Conservation (phyloP, 2,888 invertebrate species). For the Hypselothyrea guttata region DNA sequence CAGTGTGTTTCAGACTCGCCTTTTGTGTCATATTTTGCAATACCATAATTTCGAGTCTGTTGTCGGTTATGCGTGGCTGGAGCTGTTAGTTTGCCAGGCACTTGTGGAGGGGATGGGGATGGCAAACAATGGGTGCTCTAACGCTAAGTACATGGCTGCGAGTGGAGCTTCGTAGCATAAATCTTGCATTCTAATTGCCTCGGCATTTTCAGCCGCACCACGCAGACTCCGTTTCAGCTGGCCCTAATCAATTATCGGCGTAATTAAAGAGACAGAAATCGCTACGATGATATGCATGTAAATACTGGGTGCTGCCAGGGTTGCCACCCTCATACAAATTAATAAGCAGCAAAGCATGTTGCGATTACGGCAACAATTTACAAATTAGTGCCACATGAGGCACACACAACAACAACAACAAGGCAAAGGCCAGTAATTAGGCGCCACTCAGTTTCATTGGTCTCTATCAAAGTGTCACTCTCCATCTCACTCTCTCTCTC, state of each 20-base stretch:
- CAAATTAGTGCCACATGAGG: slow-evolving; percentile 75
- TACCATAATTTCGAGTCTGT: slow-evolving; percentile 61
- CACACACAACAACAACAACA: slow-evolving; percentile 41
- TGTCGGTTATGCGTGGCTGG: slow-evolving; percentile 69
- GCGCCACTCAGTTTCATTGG: slow-evolving; percentile 43
- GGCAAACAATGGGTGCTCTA: slow-evolving; percentile 2
- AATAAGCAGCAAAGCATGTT: slow-evolving; percentile 70
- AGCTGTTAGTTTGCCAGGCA: neutral
- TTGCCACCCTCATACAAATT: slow-evolving; percentile 66
- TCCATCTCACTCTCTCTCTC: slow-evolving; percentile 1
- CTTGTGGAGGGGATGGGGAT: neutral
- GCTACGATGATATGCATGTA: slow-evolving; percentile 29
- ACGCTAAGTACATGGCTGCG: slow-evolving; percentile 15
- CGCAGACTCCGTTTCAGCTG: slow-evolving; percentile 38
- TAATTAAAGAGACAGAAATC: slow-evolving; percentile 63
- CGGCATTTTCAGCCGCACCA: slow-evolving; percentile 21
- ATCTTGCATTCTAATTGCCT: slow-evolving; percentile 57
- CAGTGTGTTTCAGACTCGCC: slow-evolving; percentile 41
- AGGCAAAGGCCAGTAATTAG: slow-evolving; percentile 49
- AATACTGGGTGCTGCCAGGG: neutral
- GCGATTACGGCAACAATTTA: slow-evolving; percentile 75
- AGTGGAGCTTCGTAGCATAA: slow-evolving; percentile 43
- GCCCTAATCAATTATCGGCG: slow-evolving; percentile 63
- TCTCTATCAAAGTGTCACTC: slow-evolving; percentile 7
- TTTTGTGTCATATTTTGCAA: slow-evolving; percentile 71